These are phyloP conservation scores for Hypotaenidia okinawae DNA, from an alignment of 2,797 vertebrate genomes.

Conservation along the genomic window DNA sequence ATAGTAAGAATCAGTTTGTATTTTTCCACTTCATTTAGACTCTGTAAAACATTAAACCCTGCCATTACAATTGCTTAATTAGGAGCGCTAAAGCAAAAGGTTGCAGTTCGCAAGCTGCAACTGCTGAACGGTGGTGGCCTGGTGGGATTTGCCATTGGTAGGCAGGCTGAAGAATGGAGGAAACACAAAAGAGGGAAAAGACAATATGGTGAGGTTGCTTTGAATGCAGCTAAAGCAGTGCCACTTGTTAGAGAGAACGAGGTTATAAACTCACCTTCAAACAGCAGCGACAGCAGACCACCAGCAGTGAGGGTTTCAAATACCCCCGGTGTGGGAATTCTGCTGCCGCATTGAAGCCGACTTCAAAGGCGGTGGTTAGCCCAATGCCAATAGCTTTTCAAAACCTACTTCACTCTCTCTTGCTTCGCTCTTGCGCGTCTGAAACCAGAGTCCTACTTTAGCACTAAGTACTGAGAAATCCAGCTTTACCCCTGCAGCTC, in stretches of 20 bases:
- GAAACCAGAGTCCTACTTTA: not conserved
- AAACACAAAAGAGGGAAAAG: too few species aligned
- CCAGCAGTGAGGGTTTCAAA: not conserved
- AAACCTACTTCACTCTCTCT: not conserved
- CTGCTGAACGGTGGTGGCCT: not conserved
- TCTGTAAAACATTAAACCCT: slow-evolving; percentile 55
- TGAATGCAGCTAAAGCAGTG: not conserved
- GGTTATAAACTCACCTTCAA: not conserved
- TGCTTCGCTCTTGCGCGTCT: not conserved
- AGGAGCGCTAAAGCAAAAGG: slow-evolving; percentile 15
- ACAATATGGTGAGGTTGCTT: not conserved
- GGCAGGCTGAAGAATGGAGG: not conserved
- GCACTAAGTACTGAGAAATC: not conserved
- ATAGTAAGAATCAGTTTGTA: not conserved
- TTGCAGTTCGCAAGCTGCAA: not conserved
- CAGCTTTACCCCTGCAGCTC: not conserved
- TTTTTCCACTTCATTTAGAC: slow-evolving; percentile 55
- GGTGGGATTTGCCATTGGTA: not conserved
- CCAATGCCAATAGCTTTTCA: not conserved
- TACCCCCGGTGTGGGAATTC: not conserved
- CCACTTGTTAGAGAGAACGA: not conserved
- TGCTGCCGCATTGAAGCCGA: not conserved
- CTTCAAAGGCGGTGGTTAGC: not conserved
- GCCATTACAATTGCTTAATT: slow-evolving; percentile 51
- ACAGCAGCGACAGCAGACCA: not conserved